These are phyloP conservation scores for Limonius californicus DNA, from an alignment of 1,140 invertebrate species.

Conservation along the genomic window DNA sequence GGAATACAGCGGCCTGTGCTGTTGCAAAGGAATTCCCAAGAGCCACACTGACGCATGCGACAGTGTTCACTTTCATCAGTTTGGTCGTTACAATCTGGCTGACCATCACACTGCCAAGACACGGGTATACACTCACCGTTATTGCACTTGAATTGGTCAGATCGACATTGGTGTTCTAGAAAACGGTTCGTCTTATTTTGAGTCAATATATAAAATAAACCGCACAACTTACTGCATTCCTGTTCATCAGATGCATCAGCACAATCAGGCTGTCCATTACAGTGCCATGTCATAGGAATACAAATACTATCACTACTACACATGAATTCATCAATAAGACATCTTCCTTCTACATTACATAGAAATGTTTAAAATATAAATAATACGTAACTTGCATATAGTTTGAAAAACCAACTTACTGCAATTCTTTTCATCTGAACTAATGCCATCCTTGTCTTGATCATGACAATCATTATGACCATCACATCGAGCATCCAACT, in stretches of 20 bases:
- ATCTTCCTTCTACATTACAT: slow-evolving; percentile 45
- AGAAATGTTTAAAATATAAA: too few relatives aligned
- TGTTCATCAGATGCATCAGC: slow-evolving; percentile 78
- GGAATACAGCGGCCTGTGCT: slow-evolving; percentile 64
- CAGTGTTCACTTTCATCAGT: slow-evolving; percentile 68
- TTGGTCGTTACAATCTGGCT: slow-evolving; percentile 65
- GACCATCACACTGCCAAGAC: slow-evolving; percentile 74
- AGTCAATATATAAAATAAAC: too few relatives aligned
- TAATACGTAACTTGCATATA: too few relatives aligned
- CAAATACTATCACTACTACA: slow-evolving; percentile 47
- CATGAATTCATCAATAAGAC: slow-evolving; percentile 60
- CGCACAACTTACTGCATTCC: slow-evolving; percentile 53
- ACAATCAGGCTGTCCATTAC: slow-evolving; percentile 82
- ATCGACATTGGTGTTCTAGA: slow-evolving; percentile 44
- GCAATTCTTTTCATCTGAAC: slow-evolving; percentile 50
- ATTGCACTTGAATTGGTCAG: slow-evolving; percentile 56
- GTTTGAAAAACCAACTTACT: slow-evolving; percentile 37
- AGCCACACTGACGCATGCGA: slow-evolving; percentile 44
- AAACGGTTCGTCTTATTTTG: too few relatives aligned
- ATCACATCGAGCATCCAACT: slow-evolving; percentile 62
- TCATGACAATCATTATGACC: slow-evolving; percentile 63
- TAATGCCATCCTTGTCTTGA: slow-evolving; percentile 50
- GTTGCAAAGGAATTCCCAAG: slow-evolving; percentile 46
- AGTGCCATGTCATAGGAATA: slow-evolving; percentile 56
- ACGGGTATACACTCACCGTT: slow-evolving; percentile 66